phyloP scores from a whole-genome alignment of 1,140 invertebrate genomes.

The Ctenoplectra terminalis region DNA sequence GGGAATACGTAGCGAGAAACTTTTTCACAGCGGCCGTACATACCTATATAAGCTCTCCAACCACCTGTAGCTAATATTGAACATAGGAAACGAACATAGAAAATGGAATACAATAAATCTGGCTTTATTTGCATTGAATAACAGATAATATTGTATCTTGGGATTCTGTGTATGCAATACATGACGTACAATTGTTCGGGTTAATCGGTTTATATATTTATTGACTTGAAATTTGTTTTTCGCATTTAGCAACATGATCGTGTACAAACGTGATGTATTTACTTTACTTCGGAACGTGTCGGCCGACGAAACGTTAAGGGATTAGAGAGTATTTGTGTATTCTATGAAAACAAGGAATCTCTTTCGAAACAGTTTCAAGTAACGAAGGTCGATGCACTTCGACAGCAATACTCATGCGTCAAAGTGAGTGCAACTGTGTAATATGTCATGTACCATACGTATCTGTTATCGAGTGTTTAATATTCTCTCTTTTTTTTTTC shows the following conservation, averaged over 20 bases:
- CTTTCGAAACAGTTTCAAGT: constrained; percentile 37
- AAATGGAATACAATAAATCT: not conserved
- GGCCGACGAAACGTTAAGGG: constrained; percentile 22
- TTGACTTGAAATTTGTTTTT: constrained; percentile 26
- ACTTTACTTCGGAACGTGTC: constrained; percentile 24
- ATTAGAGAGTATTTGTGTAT: constrained; percentile 35
- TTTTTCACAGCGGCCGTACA: not conserved
- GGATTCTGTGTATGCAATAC: not conserved
- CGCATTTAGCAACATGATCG: constrained; percentile 35
- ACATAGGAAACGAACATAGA: not conserved
- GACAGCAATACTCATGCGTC: constrained; percentile 41
- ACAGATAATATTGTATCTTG: not conserved
- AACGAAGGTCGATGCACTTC: constrained; percentile 39
- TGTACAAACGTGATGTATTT: constrained; percentile 26
- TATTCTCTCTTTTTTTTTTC: not conserved
- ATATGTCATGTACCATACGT: not conserved
- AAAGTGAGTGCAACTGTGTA: constrained; percentile 42
- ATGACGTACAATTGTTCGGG: not conserved
- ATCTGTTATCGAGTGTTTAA: not conserved
- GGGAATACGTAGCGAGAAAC: not conserved
- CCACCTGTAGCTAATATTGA: constrained; percentile 21
- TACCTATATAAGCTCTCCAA: constrained; percentile 1
- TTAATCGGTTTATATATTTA: not conserved
- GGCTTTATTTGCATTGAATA: not conserved
- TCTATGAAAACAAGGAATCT: constrained; percentile 21